Evolutionary conservation across 2,113 vertebrate species (phyloP), one percentile per base, ranked within the genome.

Genomic region (Ciconia maguari): DNA sequence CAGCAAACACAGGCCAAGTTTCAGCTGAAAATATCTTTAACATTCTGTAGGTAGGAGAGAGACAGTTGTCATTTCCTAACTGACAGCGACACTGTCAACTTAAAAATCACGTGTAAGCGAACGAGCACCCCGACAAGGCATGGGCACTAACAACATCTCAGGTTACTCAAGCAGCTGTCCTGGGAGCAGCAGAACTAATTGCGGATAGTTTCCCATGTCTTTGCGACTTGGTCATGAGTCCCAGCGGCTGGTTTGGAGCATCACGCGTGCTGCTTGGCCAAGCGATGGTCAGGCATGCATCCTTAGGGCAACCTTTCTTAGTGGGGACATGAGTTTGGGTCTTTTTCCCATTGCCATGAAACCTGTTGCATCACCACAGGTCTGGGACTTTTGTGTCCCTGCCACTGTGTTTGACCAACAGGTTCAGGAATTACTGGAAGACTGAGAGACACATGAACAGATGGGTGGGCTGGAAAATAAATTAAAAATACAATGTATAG

Each of bases 21-120:
- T 61, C 36, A 89, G 57, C 13, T 87, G 65, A 84, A 95, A 94
- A 82, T 83, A 44, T 76, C 65, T 93, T 60, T 76, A 77, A 48
- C 34, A 46, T 93, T 87, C 46, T 88, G 9, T 85, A 89, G 49
- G 65, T 65, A 69, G 84, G 74, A 91, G 69, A 96, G 41, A 86
- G 55, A 64, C 81, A 93, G 89, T 80, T 97, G 89, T 87, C 16
- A 58, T 65, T 96, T 95, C 83, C 89, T 92, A 60, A 75, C 32
- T 65, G 41, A 83, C 54, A 80, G 55, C 64, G 55, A 61, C 48
- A 36, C 32, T 69, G 79, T 60, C 1, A 4, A 24, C 76, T 79
- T 83, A 46, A 87, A 68, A 82, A 58, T 79, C 89, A 65, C 24
- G 0, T 26, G 34, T 49, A 82, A 94, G 38, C 74, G 77, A 72